Evolutionary conservation across 1,140 invertebrate species (phyloP).

Genomic region (Achroia grisella): DNA sequence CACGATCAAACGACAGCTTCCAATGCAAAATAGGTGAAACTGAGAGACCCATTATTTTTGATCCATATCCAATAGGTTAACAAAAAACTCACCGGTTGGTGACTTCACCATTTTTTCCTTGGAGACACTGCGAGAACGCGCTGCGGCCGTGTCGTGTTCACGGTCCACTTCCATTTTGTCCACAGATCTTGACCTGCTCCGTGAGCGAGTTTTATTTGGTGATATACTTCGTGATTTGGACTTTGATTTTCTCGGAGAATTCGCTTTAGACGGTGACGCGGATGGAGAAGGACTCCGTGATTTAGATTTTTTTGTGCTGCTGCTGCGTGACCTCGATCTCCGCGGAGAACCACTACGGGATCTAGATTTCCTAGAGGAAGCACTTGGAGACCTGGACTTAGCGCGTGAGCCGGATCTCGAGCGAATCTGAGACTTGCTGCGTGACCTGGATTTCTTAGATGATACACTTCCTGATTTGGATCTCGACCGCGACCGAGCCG

Average conservation of each 20-base stretch:
- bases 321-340: constrained; percentile 2
- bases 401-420: too few species aligned
- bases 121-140: constrained; percentile 10
- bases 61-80: too few species aligned
- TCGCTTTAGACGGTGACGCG: not conserved
- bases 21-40: too few species aligned
- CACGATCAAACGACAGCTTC: too few species aligned
- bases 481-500: too few species aligned
- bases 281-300: not conserved
- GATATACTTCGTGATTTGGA: constrained; percentile 1
- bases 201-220: not conserved
- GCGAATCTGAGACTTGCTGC: too few species aligned
- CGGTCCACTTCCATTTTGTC: constrained; percentile 3
- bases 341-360: constrained; percentile 6
- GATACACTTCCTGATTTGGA: too few species aligned
- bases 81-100: not conserved
- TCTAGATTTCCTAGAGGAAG: constrained; percentile 1
- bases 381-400: constrained; percentile 5
- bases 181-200: not conserved
- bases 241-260: constrained; percentile 1
- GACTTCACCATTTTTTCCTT: not conserved
- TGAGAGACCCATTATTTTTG: too few species aligned
- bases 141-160: not conserved
- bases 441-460: too few species aligned
- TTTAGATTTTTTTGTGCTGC: not conserved